Base-by-base conservation (phyloP, 2,888 invertebrate genomes). In the Andrena chrysosceles region DNA sequence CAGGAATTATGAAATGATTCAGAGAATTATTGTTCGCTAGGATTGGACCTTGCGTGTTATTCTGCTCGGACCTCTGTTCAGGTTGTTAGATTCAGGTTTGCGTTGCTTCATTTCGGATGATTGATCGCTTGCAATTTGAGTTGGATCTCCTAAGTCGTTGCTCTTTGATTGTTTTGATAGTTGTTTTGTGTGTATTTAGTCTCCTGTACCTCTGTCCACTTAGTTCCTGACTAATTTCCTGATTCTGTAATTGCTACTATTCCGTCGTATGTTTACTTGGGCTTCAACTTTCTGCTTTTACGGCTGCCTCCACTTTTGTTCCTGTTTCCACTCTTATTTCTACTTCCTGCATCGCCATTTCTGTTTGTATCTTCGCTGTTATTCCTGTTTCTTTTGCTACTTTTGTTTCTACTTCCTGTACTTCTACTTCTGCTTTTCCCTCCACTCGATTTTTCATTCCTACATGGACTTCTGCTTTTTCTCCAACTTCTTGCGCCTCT, bases 401-500 rank as follows among this genome's bases (percentile, higher is more conserved):
- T n/a, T 62, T 6, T n/a, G 16, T 20, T 62, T 62, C 33, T 10
- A 4, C 13, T 16, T 56, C n/a, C 23, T 31, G 5, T 16, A 31
- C 1, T 31, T 67, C 33, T 31, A 4, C 23, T 16, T 13, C 23
- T 3, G 0, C 49, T 0, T 16, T 26, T 16, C 3, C 64, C 23
- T 7, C 23, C 16, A 23, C 20, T 13, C 42, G 42, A 16, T 33
- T 33, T 33, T 23, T 20, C 16, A n/a, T 59, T 26, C 59, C 2
- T 10, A 13, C 26, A 29, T 29, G 13, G 26, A 20, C 59, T 29
- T 23, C 54, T 16, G 23, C 54, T 54, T 42, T 42, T 42, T 42
- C 54, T 52, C 54, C 20, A 23, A 23, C 16, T 23, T 54, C 68
- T 68, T 68, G 54, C 68, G 35, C 35, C 54, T 54, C 54, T 33